Percentiles rank a stretch among this genome's conserved stretches.
Conservation (phyloP, 2,888 invertebrate genomes). For the Melieria omissa region DNA sequence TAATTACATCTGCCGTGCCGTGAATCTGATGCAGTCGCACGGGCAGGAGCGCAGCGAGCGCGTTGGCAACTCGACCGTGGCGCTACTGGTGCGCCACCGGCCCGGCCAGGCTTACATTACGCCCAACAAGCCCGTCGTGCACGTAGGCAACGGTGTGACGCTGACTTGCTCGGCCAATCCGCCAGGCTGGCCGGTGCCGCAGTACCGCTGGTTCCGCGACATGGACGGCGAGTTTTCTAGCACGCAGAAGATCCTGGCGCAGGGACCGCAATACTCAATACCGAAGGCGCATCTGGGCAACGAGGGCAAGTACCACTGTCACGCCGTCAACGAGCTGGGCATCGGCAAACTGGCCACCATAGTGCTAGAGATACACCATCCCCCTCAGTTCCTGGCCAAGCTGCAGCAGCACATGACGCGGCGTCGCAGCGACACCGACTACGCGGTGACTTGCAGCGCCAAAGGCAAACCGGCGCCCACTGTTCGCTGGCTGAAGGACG, state of each 20-base stretch:
- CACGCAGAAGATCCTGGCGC: constrained; percentile 77
- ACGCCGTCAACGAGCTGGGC: constrained; percentile 89
- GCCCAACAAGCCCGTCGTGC: constrained; percentile 85
- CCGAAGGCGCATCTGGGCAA: constrained; percentile 85
- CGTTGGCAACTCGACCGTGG: constrained; percentile 83
- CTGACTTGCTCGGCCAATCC: constrained; percentile 88
- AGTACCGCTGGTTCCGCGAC: constrained; percentile 90
- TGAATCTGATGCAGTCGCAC: constrained; percentile 83
- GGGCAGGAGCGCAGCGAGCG: constrained; percentile 78
- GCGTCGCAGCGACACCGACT: constrained; percentile 82
- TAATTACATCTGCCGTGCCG: constrained; percentile 88
- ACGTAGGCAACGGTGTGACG: constrained; percentile 84
- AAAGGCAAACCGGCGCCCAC: constrained; percentile 88
- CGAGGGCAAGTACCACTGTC: constrained; percentile 90
- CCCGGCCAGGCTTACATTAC: constrained; percentile 86
- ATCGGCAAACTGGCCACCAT: constrained; percentile 87
- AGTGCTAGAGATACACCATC: constrained; percentile 86
- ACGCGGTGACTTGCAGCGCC: constrained; percentile 84
- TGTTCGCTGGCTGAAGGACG: constrained; percentile 89
- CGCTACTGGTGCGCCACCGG: constrained; percentile 84
- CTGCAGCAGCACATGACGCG: constrained; percentile 85
- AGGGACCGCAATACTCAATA: constrained; percentile 86
- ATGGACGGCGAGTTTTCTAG: constrained; percentile 71
- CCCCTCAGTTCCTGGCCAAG: constrained; percentile 85
- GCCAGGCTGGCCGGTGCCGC: constrained; percentile 92